Conservation (phyloP, 2,888 invertebrate genomes). For the Hypolimnas misippus region DNA sequence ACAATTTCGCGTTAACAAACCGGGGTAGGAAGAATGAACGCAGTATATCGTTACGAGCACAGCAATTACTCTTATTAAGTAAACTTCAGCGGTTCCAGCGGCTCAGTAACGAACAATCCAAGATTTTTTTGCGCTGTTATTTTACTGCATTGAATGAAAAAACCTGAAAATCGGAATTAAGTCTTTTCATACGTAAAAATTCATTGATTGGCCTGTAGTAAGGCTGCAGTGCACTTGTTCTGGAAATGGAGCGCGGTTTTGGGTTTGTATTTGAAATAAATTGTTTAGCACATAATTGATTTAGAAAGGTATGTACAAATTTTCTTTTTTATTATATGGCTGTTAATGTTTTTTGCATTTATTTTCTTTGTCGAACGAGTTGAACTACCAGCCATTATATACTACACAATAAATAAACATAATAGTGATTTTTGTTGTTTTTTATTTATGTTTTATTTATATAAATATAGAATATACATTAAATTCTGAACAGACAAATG, state of each 20-base stretch:
- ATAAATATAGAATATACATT: too few species aligned
- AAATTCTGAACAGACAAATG: too few species aligned
- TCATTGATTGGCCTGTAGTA: constrained; percentile 10
- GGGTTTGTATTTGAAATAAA: neutral
- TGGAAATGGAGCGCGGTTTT: constrained; percentile 6
- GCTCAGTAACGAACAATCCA: constrained; percentile 8
- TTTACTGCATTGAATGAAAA: neutral
- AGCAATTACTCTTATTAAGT: constrained; percentile 1
- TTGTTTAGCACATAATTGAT: neutral
- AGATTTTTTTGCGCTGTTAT: constrained; percentile 3
- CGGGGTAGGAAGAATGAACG: too few species aligned
- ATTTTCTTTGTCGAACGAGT: too few species aligned
- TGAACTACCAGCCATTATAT: too few species aligned
- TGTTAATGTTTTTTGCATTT: neutral
- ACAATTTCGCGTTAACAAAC: too few species aligned
- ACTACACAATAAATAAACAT: too few species aligned
- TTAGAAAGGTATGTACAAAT: neutral
- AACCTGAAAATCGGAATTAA: neutral
- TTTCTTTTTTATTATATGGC: neutral
- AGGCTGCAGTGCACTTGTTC: constrained; percentile 4
- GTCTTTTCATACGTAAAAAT: constrained; percentile 7
- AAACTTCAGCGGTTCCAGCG: constrained; percentile 8
- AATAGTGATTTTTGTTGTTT: too few species aligned
- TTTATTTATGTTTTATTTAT: too few species aligned
- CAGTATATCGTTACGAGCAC: neutral